Evolutionary conservation across 2,113 vertebrate genomes (phyloP).

Genomic region (Chaenocephalus aceratus): DNA sequence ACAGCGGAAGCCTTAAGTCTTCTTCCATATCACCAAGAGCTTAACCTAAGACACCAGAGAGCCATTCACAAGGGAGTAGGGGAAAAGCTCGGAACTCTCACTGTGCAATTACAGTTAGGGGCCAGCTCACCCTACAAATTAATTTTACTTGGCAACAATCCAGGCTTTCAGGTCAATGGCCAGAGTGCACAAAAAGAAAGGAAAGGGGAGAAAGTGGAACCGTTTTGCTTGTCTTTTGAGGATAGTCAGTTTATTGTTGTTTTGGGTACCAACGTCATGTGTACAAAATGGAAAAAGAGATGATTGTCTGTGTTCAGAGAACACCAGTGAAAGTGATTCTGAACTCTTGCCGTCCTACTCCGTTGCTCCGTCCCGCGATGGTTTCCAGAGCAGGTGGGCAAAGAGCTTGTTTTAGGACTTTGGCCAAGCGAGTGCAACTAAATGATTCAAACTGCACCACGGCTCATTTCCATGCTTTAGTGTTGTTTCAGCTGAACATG

Average conservation of each 20-base stretch:
- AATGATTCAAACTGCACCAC: conserved; percentile 39
- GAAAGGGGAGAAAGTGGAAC: not conserved
- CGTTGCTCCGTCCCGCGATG: conserved; percentile 1
- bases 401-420: conserved; percentile 57
- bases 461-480: conserved; percentile 34
- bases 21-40: not conserved
- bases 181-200: conserved; percentile 14
- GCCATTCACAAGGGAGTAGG: not conserved
- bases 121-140: conserved; percentile 70
- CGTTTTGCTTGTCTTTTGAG: not conserved
- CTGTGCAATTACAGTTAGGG: conserved; percentile 64
- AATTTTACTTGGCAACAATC: conserved; percentile 80
- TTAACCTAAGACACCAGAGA: conserved; percentile 12
- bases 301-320: conserved; percentile 14
- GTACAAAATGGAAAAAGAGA: not conserved
- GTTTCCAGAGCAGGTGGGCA: conserved; percentile 44
- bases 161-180: conserved; percentile 57
- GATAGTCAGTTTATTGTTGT: not conserved
- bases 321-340: conserved; percentile 9
- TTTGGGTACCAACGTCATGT: not conserved
- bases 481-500: conserved; percentile 30
- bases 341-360: conserved; percentile 32
- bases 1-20: conserved; percentile 4
- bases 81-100: conserved; percentile 31
- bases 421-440: conserved; percentile 43